Conservation (phyloP, 2,113 vertebrate species). For the Azemiops feae region DNA sequence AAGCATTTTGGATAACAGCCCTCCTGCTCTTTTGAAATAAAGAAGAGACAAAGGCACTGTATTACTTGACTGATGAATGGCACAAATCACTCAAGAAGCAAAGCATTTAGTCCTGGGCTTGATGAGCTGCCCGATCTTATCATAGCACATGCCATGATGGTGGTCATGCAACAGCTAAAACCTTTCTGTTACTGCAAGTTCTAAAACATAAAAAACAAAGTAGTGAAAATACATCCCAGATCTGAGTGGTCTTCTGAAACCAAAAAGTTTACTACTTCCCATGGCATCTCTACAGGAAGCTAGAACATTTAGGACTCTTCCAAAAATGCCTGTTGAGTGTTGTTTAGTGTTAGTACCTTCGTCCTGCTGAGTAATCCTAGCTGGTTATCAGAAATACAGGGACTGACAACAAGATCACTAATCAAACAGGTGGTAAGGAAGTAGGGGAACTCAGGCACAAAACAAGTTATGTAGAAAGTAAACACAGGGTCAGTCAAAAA, state of each 20-base stretch:
- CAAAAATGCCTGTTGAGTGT: background rate
- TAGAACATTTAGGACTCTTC: background rate
- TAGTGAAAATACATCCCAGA: background rate
- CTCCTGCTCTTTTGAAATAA: conserved; percentile 17
- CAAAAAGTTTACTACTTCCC: background rate
- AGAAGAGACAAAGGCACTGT: conserved; percentile 18
- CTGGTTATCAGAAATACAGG: background rate
- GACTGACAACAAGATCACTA: no score
- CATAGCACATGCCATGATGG: conserved; percentile 44
- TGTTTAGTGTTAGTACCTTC: background rate
- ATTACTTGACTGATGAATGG: conserved; percentile 26
- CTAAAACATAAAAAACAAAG: background rate
- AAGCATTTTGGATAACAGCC: conserved; percentile 47
- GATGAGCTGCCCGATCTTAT: conserved; percentile 21
- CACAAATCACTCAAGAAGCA: conserved; percentile 2
- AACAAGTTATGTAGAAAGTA: no score
- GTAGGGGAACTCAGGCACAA: no score
- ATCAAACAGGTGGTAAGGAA: no score
- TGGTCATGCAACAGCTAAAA: background rate
- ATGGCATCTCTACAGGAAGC: no score
- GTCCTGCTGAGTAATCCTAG: background rate
- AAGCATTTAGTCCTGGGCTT: background rate
- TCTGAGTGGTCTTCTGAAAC: background rate
- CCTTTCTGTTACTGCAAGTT: background rate
- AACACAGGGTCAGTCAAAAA: no score